Percentiles rank a stretch among this genome's conserved stretches.
These are phyloP conservation scores for Drosophila melanogaster DNA, from an alignment of 1,140 invertebrate genomes.

Conservation along the genomic window DNA sequence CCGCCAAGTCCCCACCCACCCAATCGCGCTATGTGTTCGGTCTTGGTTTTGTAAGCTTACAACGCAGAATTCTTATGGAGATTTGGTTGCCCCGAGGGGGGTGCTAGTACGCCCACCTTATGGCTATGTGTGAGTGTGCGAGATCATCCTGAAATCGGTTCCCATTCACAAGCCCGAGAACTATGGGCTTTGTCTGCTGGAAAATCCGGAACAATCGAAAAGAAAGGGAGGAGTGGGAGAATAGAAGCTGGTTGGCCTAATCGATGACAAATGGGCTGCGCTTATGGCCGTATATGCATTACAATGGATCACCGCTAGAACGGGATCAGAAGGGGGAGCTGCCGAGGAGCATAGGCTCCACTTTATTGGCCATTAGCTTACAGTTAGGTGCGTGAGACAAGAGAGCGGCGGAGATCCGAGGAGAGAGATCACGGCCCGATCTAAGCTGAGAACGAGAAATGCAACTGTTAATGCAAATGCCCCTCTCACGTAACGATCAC, in stretches of 20 bases:
- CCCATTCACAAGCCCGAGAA: conserved; percentile 10
- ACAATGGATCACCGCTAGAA: conserved; percentile 69
- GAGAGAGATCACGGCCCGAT: background rate
- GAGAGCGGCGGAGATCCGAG: conserved; percentile 19
- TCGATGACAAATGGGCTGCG: conserved; percentile 23
- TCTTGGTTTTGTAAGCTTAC: conserved; percentile 11
- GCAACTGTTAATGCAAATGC: conserved; percentile 79
- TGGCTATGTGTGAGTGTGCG: conserved; percentile 19
- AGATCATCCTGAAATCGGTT: conserved; percentile 1
- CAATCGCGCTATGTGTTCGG: background rate
- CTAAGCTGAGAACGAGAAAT: conserved; percentile 72
- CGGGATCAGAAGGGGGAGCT: conserved; percentile 24
- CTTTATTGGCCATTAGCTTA: conserved; percentile 78
- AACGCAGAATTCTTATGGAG: conserved; percentile 35
- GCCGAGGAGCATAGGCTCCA: conserved; percentile 18
- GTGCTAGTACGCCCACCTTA: conserved; percentile 6
- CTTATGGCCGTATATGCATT: conserved; percentile 49
- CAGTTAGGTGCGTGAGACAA: conserved; percentile 68
- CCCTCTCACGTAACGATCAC: conserved; percentile 38
- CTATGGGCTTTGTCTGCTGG: conserved; percentile 12
- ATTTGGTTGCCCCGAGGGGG: background rate
- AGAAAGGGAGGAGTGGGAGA: conserved; percentile 31
- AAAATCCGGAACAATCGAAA: conserved; percentile 47
- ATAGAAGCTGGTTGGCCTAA: background rate
- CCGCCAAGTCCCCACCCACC: background rate